Evolutionary conservation across 2,113 vertebrate genomes (phyloP).

Genomic region (Mystacornis crossleyi): DNA sequence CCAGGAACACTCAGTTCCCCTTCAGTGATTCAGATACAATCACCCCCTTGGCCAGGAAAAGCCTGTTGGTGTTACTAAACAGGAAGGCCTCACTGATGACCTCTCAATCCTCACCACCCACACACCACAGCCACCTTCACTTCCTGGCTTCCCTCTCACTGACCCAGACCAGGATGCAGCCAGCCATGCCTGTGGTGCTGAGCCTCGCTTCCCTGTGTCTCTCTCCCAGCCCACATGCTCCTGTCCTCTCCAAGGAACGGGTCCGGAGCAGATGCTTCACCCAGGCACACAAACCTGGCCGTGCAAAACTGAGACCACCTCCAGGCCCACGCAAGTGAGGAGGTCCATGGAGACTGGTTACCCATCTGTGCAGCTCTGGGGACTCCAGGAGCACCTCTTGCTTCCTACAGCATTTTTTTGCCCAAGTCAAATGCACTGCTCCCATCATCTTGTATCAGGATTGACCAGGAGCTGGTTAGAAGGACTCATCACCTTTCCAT

Average conservation of each 20-base stretch:
- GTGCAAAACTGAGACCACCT: background rate
- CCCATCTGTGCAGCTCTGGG: background rate
- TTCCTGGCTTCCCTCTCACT: background rate
- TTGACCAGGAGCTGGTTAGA: background rate
- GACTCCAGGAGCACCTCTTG: background rate
- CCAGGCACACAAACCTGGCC: background rate
- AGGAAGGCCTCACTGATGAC: background rate
- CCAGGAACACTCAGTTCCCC: background rate
- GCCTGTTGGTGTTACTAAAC: background rate
- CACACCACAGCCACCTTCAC: background rate
- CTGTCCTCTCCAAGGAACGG: background rate
- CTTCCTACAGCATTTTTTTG: background rate
- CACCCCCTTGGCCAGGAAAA: background rate
- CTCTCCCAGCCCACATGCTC: rapidly evolving
- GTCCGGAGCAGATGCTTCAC: background rate
- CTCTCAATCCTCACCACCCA: background rate
- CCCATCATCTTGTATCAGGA: background rate
- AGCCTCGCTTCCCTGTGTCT: rapidly evolving
- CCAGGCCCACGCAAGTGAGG: background rate
- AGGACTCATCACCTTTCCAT: background rate
- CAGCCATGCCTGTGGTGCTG: background rate
- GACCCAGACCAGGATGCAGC: background rate
- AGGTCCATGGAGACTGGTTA: background rate
- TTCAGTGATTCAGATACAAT: background rate
- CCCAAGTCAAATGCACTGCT: background rate